Conservation (phyloP, 2,888 invertebrate species). For the Leucania comma region DNA sequence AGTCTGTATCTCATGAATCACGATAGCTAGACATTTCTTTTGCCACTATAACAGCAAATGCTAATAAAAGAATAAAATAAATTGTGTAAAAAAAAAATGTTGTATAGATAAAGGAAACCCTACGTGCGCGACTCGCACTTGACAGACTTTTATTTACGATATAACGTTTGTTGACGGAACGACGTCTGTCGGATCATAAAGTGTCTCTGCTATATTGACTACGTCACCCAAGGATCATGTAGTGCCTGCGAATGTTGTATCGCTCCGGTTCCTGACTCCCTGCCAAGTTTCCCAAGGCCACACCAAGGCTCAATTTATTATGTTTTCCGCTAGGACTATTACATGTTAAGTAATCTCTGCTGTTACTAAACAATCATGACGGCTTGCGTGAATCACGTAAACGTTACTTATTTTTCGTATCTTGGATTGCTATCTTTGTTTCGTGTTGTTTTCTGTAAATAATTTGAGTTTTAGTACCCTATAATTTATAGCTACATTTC, state of each 20-base stretch:
- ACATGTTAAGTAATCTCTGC: slow-evolving; percentile 35
- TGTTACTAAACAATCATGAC: slow-evolving; percentile 12
- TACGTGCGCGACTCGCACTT: too few relatives aligned
- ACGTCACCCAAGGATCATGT: slow-evolving; percentile 31
- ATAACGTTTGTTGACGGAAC: too few relatives aligned
- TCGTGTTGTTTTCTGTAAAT: slow-evolving; percentile 1
- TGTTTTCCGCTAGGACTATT: slow-evolving; percentile 38
- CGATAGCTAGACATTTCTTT: too few relatives aligned
- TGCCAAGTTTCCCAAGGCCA: slow-evolving; percentile 53
- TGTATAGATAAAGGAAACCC: too few relatives aligned
- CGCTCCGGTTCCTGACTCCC: slow-evolving; percentile 37
- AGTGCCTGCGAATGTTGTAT: slow-evolving; percentile 23
- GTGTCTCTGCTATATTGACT: neutral
- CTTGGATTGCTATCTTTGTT: slow-evolving; percentile 17
- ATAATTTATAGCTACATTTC: neutral
- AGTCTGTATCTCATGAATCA: too few relatives aligned
- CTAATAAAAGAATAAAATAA: too few relatives aligned
- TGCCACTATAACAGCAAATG: too few relatives aligned
- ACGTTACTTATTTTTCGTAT: slow-evolving; percentile 6
- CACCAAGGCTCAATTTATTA: slow-evolving; percentile 33
- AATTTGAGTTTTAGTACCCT: neutral
- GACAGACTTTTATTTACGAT: too few relatives aligned
- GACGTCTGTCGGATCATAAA: too few relatives aligned
- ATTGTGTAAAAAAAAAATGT: too few relatives aligned
- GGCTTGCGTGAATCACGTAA: slow-evolving; percentile 24